Conservation (phyloP, 2,797 vertebrate species). For the Cheirogaleus major region DNA sequence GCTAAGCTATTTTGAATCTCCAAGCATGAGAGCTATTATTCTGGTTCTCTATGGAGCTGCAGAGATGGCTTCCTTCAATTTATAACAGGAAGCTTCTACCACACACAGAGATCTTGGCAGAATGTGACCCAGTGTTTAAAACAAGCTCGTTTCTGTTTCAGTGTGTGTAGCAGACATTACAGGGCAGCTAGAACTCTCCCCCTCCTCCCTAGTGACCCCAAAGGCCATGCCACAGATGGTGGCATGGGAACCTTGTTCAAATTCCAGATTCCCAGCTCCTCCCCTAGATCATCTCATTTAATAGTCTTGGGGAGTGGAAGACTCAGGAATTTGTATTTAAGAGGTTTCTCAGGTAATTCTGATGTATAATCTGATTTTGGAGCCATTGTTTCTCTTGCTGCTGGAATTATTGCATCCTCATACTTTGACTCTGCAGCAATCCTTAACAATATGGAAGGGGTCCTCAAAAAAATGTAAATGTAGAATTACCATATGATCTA, state of each 20-base stretch:
- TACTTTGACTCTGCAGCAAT: not conserved
- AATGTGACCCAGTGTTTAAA: not conserved
- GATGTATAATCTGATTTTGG: not conserved
- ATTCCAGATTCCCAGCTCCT: not conserved
- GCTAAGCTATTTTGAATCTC: not conserved
- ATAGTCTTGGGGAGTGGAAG: not conserved
- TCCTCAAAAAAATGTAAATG: not conserved
- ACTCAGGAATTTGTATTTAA: not conserved
- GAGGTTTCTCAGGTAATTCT: not conserved
- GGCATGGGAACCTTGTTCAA: not conserved
- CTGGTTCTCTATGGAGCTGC: not conserved
- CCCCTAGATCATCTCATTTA: not conserved
- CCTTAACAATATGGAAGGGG: not conserved
- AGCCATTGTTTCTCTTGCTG: not conserved
- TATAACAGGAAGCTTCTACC: not conserved
- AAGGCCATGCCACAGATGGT: not conserved
- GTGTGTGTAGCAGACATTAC: not conserved
- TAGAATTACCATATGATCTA: not conserved
- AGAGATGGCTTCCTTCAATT: not conserved
- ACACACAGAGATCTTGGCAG: not conserved
- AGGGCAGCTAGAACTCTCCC: not conserved
- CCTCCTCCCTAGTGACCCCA: not conserved
- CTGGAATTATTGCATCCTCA: not conserved
- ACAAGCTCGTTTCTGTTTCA: not conserved
- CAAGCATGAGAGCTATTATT: not conserved